Base-by-base conservation (phyloP, 2,113 vertebrate genomes). In the Andinoacara biseriatus region DNA sequence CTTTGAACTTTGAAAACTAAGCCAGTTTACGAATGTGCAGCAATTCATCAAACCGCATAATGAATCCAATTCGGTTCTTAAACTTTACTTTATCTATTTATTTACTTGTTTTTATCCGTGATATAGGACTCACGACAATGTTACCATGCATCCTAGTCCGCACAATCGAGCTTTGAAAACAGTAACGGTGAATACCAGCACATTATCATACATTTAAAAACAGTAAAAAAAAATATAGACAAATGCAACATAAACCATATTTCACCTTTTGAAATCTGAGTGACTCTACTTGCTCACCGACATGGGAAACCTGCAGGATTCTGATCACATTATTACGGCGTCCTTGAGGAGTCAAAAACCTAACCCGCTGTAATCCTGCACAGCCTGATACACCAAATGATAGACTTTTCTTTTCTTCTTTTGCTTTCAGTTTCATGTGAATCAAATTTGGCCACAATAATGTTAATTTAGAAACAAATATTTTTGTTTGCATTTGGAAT, bases 281-380 rank as follows among this genome's bases (percentile, higher is more conserved):
- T 10, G 6, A 29, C 29, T 1, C 2, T 8, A 29, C 24, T 4
- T 9, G 2, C 26, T 5, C 58, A 29, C 10, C 26, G 14, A 59
- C 3, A 4, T 5, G 11, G 11, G 11, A 14, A 43, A 46, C 15
- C 4, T 57, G 20, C 54, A n/a, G n/a, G 4, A 10, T 22, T 65
- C 2, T 0, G 20, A 2, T 85, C 61, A 78, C 26, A 18, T 78
- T 31, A 13, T 54, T 83, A 86, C 74, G 88, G 86, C 46, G 74
- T 75, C 85, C 69, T 2, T 0, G 26, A 58, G 7, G 10, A 82
- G 61, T 33, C 88, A 87, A 89, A 81, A 29, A 3, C 59, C 38
- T 7, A 33, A 33, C 33, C 33, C 33, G 6, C 33, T 33, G 33
- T 33, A 33, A 33, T 6, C 33, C 33, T 33, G 33, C 33, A 33